These are phyloP conservation scores for Syngnathus typhle DNA, from an alignment of 2,113 vertebrate species.

Conservation along the genomic window DNA sequence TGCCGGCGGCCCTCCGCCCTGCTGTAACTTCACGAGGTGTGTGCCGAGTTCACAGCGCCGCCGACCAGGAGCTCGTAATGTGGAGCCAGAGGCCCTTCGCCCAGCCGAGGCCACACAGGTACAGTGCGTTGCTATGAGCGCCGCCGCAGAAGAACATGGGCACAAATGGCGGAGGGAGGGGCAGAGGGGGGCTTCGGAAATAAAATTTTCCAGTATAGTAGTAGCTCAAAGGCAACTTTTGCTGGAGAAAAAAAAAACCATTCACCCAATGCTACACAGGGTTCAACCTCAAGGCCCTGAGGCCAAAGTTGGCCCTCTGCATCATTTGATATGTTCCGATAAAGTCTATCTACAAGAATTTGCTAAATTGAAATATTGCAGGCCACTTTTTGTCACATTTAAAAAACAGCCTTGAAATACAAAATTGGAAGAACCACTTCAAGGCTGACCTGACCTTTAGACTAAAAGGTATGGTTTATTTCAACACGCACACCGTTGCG, in stretches of 20 bases:
- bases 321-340: neutral
- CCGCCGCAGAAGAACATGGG: neutral
- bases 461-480: slow-evolving; percentile 40
- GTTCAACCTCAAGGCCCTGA: neutral
- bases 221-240: neutral
- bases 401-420: too few species aligned
- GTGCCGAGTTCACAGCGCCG: slow-evolving; percentile 57
- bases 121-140: slow-evolving; percentile 32
- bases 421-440: too few species aligned
- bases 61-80: slow-evolving; percentile 64
- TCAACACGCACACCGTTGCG: slow-evolving; percentile 33
- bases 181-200: neutral
- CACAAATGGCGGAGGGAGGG: neutral
- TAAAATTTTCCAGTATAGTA: neutral
- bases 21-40: slow-evolving; percentile 68
- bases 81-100: slow-evolving; percentile 57
- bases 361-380: neutral
- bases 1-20: slow-evolving; percentile 49
- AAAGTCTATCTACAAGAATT: neutral
- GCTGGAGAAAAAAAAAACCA: neutral
- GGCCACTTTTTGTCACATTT: too few species aligned
- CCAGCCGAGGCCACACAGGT: slow-evolving; percentile 56
- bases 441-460: slow-evolving; percentile 10
- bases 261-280: neutral
- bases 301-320: neutral